phyloP scores from a whole-genome alignment of 2,888 invertebrate genomes.

The Dryomyza anilis region DNA sequence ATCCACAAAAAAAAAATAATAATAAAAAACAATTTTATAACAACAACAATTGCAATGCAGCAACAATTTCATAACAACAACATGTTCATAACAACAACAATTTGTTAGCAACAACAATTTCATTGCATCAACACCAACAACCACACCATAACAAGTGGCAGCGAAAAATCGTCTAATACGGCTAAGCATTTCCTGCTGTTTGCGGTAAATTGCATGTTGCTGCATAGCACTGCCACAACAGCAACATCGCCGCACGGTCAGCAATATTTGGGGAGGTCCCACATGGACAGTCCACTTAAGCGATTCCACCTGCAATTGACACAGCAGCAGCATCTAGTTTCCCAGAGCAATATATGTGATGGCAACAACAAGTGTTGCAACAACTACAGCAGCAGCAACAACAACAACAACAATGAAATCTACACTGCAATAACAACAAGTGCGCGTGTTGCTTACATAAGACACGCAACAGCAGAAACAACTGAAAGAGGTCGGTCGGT shows the following conservation, averaged over 20 bases:
- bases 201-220: constrained; percentile 24
- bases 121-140: too few species aligned
- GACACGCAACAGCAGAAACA: constrained; percentile 12
- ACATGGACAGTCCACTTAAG: constrained; percentile 41
- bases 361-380: constrained; percentile 13
- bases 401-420: constrained; percentile 3
- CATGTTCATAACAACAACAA: too few species aligned
- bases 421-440: background rate
- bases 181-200: constrained; percentile 16
- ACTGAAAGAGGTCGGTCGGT: background rate
- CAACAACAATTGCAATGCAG: too few species aligned
- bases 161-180: too few species aligned
- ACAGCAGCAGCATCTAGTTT: constrained; percentile 27
- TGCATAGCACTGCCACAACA: constrained; percentile 25
- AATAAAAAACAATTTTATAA: too few species aligned
- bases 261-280: constrained; percentile 36
- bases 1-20: too few species aligned
- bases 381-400: background rate
- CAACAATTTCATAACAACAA: too few species aligned
- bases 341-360: background rate
- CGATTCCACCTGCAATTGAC: constrained; percentile 43
- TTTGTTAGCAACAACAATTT: too few species aligned
- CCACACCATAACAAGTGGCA: too few species aligned
- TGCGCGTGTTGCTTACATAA: constrained; percentile 21
- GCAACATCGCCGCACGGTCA: constrained; percentile 17